These are phyloP conservation scores for Nesogale talazaci DNA, from an alignment of 2,113 vertebrate species.

Conservation along the genomic window DNA sequence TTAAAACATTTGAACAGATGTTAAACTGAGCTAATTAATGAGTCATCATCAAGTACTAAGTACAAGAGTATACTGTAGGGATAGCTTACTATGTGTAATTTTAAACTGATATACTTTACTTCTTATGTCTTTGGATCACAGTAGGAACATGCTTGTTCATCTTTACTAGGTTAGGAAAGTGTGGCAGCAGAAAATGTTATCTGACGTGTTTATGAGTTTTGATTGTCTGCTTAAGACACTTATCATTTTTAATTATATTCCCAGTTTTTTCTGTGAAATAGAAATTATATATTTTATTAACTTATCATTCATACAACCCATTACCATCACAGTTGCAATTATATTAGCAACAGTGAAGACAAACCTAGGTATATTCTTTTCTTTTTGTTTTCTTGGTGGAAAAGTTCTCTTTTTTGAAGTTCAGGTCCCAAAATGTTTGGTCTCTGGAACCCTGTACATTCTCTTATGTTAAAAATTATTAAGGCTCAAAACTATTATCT, in stretches of 20 bases:
- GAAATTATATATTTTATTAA: conserved; percentile 38
- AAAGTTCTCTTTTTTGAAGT: background rate
- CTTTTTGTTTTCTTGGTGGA: conserved; percentile 26
- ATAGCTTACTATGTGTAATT: conserved; percentile 15
- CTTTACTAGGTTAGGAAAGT: conserved; percentile 37
- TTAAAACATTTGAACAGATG: conserved; percentile 9
- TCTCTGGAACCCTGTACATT: background rate
- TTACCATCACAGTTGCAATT: background rate
- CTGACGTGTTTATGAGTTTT: conserved; percentile 28
- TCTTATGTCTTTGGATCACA: conserved; percentile 14
- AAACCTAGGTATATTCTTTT: conserved; percentile 21
- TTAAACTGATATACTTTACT: conserved; percentile 34
- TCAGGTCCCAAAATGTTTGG: background rate
- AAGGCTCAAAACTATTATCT: background rate
- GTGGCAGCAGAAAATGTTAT: background rate
- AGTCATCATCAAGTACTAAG: conserved; percentile 31
- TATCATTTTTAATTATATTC: background rate
- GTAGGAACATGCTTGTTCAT: conserved; percentile 25
- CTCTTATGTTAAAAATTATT: conserved; percentile 51
- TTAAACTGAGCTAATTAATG: conserved; percentile 32
- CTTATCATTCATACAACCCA: background rate
- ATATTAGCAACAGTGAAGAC: conserved; percentile 3
- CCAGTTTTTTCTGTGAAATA: conserved; percentile 14
- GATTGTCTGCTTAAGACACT: background rate
- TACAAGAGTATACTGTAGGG: background rate